Evolutionary conservation across 2,888 invertebrate species (phyloP), one percentile per base, ranked within the genome.

Genomic region (Erebia ligea): DNA sequence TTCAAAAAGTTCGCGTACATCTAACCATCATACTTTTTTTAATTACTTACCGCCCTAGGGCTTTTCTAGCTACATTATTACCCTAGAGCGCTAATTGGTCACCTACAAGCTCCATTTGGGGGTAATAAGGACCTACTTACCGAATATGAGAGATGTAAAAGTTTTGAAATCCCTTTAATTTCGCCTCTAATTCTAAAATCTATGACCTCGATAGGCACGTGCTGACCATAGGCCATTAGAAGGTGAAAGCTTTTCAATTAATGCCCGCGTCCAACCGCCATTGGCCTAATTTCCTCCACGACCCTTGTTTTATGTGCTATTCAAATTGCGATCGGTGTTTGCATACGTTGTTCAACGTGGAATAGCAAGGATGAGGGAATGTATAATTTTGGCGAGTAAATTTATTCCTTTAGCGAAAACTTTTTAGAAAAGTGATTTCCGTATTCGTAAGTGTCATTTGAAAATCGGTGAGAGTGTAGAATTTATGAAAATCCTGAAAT

Each of bases 161-260:
- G 25, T 25, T 25, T 3, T 25, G 0, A 25, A 25, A 25, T 25
- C 25, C 25, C 10, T 52, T 17, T 52, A 17, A 52, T 17, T 52
- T 9, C 10, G 17, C 9, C 10, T 17, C 52, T 17, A 62, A 48
- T 15, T 21, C 19, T 21, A 21, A 15, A 42, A 61, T 61, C 1
- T 42, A 42, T 8, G 61, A 61, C 45, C 21, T 13, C 6, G 48
- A 62, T 45, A 15, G 19, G 25, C 48, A 48, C 15, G 21, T 4
- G 61, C 13, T 45, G 21, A 48, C 45, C 62, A 62, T 21, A 25
- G 45, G 15, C 19, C 62, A 62, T 48, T 62, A 62, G 21, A 52
- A 6, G 52, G 59, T 61, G 61, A 59, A 68, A 68, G 68, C 50
- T 68, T 61, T 68, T 68, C 68, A 68, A 68, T 68, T 68, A 68